Base-by-base conservation (phyloP, 2,888 invertebrate species). In the Nymphalis urticae region DNA sequence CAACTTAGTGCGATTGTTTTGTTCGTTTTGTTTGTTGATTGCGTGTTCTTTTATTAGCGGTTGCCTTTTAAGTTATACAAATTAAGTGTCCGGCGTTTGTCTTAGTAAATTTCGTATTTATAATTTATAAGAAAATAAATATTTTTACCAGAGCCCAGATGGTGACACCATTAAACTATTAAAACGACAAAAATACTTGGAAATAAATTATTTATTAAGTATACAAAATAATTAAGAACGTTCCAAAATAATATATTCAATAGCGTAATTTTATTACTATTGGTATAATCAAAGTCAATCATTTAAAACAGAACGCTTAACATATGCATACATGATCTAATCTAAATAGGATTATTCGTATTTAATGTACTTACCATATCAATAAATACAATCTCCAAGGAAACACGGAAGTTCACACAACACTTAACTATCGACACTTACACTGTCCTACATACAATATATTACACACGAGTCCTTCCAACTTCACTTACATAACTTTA, bases 401-500 rank as follows among this genome's bases (percentile, higher is more conserved):
- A 16, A 27, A 61, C 27, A 21, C 17, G 21, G 48, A 32, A 61
- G 24, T 61, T 48, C 48, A 61, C 61, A 48, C 27, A 61, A 19
- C 61, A 61, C 61, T 27, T 4, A 48, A 60, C 47, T 48, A 7
- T 24, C 47, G 48, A n/a, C 56, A 42, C 58, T 42, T 27, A 10
- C 58, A 58, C 58, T 36, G 19, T 21, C 19, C 19, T 48, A 48
- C 21, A 27, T 17, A 48, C 16, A 36, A 51, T 16, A 19, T 50
- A 21, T 48, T 53, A 42, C 51, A 17, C 36, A 42, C 24, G 36
- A 48, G 19, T 56, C 36, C 54, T 36, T 47, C 58, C n/a, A 50
- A 69, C 61, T 64, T 62, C 54, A 66, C 65, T 47, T 27, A 47
- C 53, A 27, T n/a, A 56, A 69, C 54, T 62, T 50, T n/a, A 51